Conservation (phyloP, 2,888 invertebrate species). For the Watsonalla binaria region DNA sequence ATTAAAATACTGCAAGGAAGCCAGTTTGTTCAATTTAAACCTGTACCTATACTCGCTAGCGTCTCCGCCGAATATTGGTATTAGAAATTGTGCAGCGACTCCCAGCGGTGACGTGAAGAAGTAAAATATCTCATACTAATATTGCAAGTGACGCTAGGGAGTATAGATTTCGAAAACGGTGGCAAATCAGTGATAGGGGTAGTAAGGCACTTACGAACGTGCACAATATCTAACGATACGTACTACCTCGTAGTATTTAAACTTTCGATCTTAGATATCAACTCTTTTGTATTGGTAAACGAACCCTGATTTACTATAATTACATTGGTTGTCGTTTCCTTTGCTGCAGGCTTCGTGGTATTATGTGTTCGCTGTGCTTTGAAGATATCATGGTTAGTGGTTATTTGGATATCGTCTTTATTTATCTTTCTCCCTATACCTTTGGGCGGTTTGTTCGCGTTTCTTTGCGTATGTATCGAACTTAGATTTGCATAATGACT, state of each 20-base stretch:
- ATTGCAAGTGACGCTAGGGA: too few species aligned
- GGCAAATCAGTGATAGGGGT: too few species aligned
- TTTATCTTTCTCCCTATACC: slow-evolving; percentile 42
- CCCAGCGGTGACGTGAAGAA: too few species aligned
- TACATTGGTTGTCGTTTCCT: slow-evolving; percentile 43
- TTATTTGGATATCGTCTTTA: slow-evolving; percentile 57
- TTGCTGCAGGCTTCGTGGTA: slow-evolving; percentile 1
- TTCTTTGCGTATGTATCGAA: slow-evolving; percentile 6
- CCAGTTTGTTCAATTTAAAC: too few species aligned
- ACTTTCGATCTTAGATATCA: slow-evolving; percentile 21
- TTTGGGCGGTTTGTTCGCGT: slow-evolving; percentile 33
- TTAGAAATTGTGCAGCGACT: too few species aligned
- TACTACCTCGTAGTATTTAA: too few species aligned
- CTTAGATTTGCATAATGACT: slow-evolving; percentile 4
- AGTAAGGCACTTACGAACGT: background rate
- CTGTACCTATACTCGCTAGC: too few species aligned
- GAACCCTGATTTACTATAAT: slow-evolving; percentile 80
- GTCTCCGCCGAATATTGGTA: too few species aligned
- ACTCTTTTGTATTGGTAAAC: slow-evolving; percentile 82
- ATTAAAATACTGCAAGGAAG: too few species aligned
- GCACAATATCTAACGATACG: too few species aligned
- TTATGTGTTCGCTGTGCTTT: slow-evolving; percentile 12
- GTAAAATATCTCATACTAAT: too few species aligned
- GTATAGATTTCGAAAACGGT: too few species aligned
- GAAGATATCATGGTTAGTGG: slow-evolving; percentile 17